These are phyloP conservation scores for Acholoe squamosa DNA, from an alignment of 2,888 invertebrate genomes.

Conservation along the genomic window DNA sequence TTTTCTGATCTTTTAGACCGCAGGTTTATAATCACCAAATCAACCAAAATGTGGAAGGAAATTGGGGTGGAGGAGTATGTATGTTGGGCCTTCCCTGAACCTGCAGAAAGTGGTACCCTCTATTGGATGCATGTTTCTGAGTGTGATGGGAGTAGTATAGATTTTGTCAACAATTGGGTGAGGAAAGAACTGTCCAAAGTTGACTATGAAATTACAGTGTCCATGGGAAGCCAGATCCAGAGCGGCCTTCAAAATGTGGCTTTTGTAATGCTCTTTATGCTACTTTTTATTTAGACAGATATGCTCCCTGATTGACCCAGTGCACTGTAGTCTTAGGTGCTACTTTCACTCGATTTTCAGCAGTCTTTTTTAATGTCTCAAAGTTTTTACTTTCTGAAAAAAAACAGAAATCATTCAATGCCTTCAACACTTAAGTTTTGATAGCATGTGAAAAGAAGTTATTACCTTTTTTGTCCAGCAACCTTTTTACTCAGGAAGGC, in stretches of 20 bases:
- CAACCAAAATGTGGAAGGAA: not conserved
- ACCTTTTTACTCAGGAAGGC: too few relatives aligned
- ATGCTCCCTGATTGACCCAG: too few relatives aligned
- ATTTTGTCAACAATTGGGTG: not conserved
- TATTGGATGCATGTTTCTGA: slow-evolving; percentile 1
- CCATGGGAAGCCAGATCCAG: not conserved
- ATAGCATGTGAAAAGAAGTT: too few relatives aligned
- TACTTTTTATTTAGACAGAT: not conserved
- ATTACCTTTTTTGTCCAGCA: too few relatives aligned
- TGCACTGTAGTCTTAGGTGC: too few relatives aligned
- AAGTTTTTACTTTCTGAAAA: too few relatives aligned
- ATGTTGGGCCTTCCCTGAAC: not conserved
- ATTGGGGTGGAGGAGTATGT: not conserved
- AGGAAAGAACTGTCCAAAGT: not conserved
- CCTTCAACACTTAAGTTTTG: too few relatives aligned
- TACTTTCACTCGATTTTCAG: too few relatives aligned
- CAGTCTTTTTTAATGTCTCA: too few relatives aligned
- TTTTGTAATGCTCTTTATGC: not conserved
- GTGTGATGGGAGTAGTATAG: not conserved
- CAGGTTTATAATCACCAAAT: not conserved
- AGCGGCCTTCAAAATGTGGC: not conserved
- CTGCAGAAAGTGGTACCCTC: not conserved
- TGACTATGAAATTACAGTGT: not conserved
- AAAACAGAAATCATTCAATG: too few relatives aligned
- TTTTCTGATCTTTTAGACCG: not conserved